Evolutionary conservation across 2,113 vertebrate genomes (phyloP), one percentile per base, ranked within the genome.

Genomic region (Damaliscus lunatus): DNA sequence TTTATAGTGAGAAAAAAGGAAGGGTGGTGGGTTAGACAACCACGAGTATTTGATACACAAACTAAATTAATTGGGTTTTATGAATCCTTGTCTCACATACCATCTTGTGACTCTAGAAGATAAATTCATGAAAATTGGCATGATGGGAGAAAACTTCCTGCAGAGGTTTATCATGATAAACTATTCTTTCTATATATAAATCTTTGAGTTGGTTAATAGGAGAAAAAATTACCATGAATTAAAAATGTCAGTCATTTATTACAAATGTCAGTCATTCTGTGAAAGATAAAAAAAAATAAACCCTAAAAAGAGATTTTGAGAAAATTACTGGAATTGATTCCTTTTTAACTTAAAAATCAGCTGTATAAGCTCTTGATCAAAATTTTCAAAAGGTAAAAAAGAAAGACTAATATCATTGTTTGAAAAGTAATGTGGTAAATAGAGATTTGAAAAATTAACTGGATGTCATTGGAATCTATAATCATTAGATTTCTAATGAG

Each of bases 401-500:
- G 71, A 43, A 77, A 77, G 40, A 23, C 71, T 77, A 43, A 43
- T 50, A 17, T 85, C 52, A 40, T 90, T 95, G 77, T 92, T 96
- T 92, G 43, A 88, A 90, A 96, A 97, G 88, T 78, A 96, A 57
- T 96, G 31, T 90, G 29, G 33, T 96, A 95, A 94, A 88, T 83
- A 97, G 53, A 91, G 86, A 86, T 96, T 96, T 95, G 95, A 96
- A 50, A 95, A 96, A 97, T 92, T 97, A 95, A 97, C 53, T 97
- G 50, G 29, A 62, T 96, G 84, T 53, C 88, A 96, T 92, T 91
- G 59, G 17, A 97, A 96, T 97, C 87, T 90, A 71, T 97, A 95
- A 98, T 95, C 94, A 96, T 97, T 97, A 96, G 13, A 77, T 92
- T 94, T 97, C 87, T 94, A 96, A 98, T 83, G 95, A 88, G 52